phyloP scores from a whole-genome alignment of 2,888 invertebrate genomes.

The Strigamia crassipes region DNA sequence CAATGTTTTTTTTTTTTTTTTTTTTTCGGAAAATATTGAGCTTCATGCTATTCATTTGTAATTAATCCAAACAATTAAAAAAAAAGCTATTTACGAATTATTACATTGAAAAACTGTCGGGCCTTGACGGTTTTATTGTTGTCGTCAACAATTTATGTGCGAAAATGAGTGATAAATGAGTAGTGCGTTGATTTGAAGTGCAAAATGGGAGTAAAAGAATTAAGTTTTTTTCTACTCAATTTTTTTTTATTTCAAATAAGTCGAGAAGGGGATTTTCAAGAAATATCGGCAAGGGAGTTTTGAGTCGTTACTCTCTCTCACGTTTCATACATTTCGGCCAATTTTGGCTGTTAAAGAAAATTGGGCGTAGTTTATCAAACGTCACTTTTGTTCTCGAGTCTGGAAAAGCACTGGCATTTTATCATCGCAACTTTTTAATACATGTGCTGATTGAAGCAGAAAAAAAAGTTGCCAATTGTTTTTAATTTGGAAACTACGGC shows the following conservation, averaged over 20 bases:
- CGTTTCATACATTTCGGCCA: constrained; percentile 30
- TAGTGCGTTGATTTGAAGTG: background rate
- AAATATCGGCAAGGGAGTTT: constrained; percentile 34
- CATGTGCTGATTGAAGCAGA: constrained; percentile 1
- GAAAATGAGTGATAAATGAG: constrained; percentile 29
- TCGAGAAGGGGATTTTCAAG: constrained; percentile 25
- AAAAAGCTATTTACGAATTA: background rate
- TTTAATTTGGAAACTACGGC: background rate
- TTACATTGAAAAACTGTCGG: background rate
- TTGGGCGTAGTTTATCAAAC: constrained; percentile 26
- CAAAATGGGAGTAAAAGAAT: constrained; percentile 24
- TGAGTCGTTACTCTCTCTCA: constrained; percentile 28
- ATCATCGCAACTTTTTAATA: constrained; percentile 22
- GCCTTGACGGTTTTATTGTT: background rate
- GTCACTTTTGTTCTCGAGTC: constrained; percentile 17
- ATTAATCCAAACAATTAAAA: background rate
- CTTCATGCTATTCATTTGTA: background rate
- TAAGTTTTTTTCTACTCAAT: background rate
- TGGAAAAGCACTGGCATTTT: background rate
- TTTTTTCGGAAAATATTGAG: too few relatives aligned
- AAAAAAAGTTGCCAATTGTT: background rate
- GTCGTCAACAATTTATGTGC: background rate
- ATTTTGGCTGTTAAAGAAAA: constrained; percentile 34
- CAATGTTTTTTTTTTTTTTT: background rate
- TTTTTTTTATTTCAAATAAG: constrained; percentile 19